These are phyloP conservation scores for Trimorus sp. DNA, from an alignment of 2,888 invertebrate species.

Conservation along the genomic window DNA sequence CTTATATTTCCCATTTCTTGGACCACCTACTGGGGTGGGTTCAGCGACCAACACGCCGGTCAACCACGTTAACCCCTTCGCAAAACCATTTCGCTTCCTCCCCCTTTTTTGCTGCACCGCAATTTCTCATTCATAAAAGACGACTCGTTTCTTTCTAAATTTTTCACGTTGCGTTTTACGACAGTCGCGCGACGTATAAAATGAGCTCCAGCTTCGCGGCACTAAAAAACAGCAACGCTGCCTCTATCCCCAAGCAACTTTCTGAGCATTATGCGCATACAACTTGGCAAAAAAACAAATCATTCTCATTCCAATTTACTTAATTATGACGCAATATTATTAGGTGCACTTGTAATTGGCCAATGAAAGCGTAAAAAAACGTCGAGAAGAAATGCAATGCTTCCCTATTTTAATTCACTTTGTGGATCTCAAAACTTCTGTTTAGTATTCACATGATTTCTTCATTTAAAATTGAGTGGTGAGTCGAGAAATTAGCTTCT, in stretches of 20 bases:
- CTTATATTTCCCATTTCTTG: too few relatives aligned
- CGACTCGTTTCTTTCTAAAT: slow-evolving; percentile 10
- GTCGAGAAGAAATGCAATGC: too few relatives aligned
- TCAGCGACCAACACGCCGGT: too few relatives aligned
- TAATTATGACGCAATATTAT: not conserved
- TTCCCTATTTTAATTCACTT: too few relatives aligned
- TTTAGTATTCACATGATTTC: too few relatives aligned
- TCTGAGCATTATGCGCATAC: not conserved
- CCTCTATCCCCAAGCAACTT: not conserved
- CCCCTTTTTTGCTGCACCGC: not conserved
- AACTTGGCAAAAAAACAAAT: slow-evolving; percentile 5
- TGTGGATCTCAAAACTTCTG: too few relatives aligned
- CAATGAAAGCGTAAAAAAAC: too few relatives aligned
- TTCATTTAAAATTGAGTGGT: too few relatives aligned
- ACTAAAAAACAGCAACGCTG: slow-evolving; percentile 6
- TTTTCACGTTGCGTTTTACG: slow-evolving; percentile 3
- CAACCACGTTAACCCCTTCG: too few relatives aligned
- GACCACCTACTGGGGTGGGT: too few relatives aligned
- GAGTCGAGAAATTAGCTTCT: too few relatives aligned
- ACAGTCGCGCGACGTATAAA: not conserved
- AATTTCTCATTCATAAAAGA: slow-evolving; percentile 5
- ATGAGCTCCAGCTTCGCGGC: not conserved
- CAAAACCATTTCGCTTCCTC: too few relatives aligned
- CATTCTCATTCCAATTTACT: not conserved
- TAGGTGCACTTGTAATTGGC: slow-evolving; percentile 2